Percentiles rank a stretch among this genome's conserved stretches.
Conservation (phyloP, 2,797 vertebrate species). For the Melanogrammus aeglefinus region DNA sequence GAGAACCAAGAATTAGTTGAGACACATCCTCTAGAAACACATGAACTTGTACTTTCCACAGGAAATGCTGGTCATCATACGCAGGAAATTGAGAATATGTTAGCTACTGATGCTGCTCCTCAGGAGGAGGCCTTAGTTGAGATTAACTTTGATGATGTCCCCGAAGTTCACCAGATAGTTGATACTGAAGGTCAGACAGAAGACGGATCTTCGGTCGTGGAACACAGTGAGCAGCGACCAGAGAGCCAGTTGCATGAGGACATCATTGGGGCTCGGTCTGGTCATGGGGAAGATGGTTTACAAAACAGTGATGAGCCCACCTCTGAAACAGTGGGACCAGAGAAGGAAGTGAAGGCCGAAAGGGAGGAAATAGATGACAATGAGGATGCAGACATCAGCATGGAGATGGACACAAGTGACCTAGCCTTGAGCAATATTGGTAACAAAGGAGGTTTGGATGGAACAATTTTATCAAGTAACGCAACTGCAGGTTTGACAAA, state of each 20-base stretch:
- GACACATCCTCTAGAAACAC: conserved; percentile 29
- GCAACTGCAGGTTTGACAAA: conserved; percentile 27
- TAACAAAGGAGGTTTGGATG: conserved; percentile 35
- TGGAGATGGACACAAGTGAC: conserved; percentile 26
- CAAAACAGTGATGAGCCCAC: conserved; percentile 13
- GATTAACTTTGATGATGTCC: conserved; percentile 57
- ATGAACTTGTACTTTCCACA: conserved; percentile 24
- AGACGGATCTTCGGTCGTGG: conserved; percentile 26
- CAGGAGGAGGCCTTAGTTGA: conserved; percentile 54
- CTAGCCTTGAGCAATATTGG: conserved; percentile 33
- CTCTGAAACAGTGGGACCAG: conserved; percentile 4
- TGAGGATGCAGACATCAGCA: conserved; percentile 10
- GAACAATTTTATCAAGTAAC: conserved; percentile 31
- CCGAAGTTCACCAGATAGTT: conserved; percentile 40
- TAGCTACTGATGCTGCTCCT: conserved; percentile 22
- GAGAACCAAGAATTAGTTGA: conserved; percentile 37
- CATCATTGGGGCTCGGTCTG: conserved; percentile 12
- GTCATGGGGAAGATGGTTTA: background rate
- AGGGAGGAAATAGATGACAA: conserved; percentile 26
- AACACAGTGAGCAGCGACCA: conserved; percentile 21
- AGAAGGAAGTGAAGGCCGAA: conserved; percentile 33
- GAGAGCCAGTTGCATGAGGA: conserved; percentile 21
- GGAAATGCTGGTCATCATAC: background rate
- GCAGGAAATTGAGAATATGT: conserved; percentile 25
- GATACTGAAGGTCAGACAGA: conserved; percentile 25